phyloP scores from a whole-genome alignment of 2,113 vertebrate genomes.

The Lathamus discolor region DNA sequence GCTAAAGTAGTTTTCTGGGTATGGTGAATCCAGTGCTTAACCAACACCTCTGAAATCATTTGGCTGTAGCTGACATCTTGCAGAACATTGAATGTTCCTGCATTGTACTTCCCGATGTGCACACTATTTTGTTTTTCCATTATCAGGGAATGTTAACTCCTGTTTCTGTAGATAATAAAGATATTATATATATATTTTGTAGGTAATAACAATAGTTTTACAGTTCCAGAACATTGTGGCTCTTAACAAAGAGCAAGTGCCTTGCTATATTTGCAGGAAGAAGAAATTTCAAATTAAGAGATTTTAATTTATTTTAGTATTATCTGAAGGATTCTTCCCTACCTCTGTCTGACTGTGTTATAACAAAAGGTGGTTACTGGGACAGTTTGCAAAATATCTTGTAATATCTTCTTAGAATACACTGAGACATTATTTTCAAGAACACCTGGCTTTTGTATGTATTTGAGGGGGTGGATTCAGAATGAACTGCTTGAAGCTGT shows the following conservation, averaged over 20 bases:
- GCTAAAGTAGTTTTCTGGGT: not conserved
- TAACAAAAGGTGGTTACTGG: not conserved
- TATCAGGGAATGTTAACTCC: not conserved
- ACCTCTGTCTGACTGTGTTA: not conserved
- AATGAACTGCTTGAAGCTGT: not conserved
- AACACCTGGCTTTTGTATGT: not conserved
- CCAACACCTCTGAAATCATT: not conserved
- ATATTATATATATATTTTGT: not conserved
- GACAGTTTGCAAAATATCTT: not conserved
- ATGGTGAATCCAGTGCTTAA: not conserved
- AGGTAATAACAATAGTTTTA: not conserved
- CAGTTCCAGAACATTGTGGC: not conserved
- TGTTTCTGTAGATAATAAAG: not conserved
- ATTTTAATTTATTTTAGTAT: not conserved
- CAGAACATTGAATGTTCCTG: not conserved
- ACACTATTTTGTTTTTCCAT: not conserved
- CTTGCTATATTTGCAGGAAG: not conserved
- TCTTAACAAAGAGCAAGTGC: accelerated
- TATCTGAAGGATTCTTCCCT: not conserved
- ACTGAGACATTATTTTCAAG: not conserved
- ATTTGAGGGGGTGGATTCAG: not conserved
- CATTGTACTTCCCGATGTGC: not conserved
- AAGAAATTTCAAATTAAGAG: not conserved
- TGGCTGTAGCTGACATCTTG: not conserved
- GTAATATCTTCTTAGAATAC: not conserved